Evolutionary conservation across 2,113 vertebrate genomes (phyloP).

Genomic region (Nyctereutes procyonoides): DNA sequence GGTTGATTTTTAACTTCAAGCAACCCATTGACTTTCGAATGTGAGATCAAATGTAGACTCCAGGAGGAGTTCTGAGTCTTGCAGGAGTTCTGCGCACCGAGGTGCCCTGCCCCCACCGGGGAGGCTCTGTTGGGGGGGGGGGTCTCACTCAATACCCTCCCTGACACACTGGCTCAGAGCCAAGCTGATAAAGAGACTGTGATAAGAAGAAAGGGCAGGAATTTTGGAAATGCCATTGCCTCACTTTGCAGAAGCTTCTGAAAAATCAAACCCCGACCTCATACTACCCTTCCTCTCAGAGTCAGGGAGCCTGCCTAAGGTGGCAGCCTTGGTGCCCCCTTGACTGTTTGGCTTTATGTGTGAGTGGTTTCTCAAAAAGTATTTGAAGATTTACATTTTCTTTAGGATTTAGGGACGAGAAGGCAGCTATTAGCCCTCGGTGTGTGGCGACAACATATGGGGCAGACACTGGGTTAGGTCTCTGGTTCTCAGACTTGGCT

Average conservation of each 20-base stretch:
- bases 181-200: not conserved
- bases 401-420: not conserved
- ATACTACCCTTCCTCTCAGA: not conserved
- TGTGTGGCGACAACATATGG: accelerated
- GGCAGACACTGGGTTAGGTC: no score
- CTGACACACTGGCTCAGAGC: not conserved
- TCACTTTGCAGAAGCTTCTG: constrained; percentile 7
- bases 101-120: not conserved
- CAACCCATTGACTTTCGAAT: not conserved
- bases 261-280: not conserved
- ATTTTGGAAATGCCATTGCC: not conserved
- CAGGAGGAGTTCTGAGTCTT: not conserved
- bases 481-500: not conserved
- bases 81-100: accelerated
- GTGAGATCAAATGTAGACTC: not conserved
- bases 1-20: not conserved
- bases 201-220: not conserved
- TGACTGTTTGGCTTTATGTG: not conserved
- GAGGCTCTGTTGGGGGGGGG: not conserved
- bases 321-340: not conserved
- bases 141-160: no score
- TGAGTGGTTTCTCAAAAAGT: not conserved
- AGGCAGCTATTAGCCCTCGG: accelerated
- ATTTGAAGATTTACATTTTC: not conserved
- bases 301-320: not conserved